Base-by-base conservation (phyloP, 2,888 invertebrate species). In the Loripinus fragilis region DNA sequence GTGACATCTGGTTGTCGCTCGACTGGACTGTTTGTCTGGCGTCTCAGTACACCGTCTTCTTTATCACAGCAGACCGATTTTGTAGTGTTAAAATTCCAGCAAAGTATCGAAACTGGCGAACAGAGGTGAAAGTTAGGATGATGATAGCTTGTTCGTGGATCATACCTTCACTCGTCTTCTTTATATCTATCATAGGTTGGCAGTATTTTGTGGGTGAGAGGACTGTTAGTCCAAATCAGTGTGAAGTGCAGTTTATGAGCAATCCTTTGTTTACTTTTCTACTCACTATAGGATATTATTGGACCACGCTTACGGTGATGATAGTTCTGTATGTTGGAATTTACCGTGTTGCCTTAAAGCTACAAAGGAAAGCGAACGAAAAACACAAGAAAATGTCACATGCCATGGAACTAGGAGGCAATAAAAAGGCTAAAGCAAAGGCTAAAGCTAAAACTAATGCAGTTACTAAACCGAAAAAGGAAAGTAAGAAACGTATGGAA, bases 11-110 rank as follows among this genome's bases (percentile, higher is more conserved):
- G 99, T 95, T 99, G 10, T 98, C 99, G 0, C 97, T 99, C 70
- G 99, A 99, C 94, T 99, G 99, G 94, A 99, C 99, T 28, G 99
- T 99, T 41, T 99, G 99, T 93, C 95, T 99, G 68, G 99, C 99
- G 38, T 99, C 99, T 12, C 99, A 99, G 94, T 99, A 99, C 94
- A 99, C 99, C 0, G 99, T 99, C 23, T 95, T 99, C 76, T 95
- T 99, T 82, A 99, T 99, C 91, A 99, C 99, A 41, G 97, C 99
- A 83, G 99, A 99, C 94, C 95, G 99, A 87, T 99, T 98, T 94
- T 99, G 99, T 94, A 99, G 99, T 41, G 99, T 99, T 8, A 99
- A 98, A 95, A 98, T 99, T 87, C 99, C 99, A 5, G 98, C 99
- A 20, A 97, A 97, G 90, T 99, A 99, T 93, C 95, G 99, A 84